Percentiles rank a stretch among this genome's conserved stretches.
Evolutionary conservation across 2,113 vertebrate genomes (phyloP).

Genomic region (Malaclemys terrapin): DNA sequence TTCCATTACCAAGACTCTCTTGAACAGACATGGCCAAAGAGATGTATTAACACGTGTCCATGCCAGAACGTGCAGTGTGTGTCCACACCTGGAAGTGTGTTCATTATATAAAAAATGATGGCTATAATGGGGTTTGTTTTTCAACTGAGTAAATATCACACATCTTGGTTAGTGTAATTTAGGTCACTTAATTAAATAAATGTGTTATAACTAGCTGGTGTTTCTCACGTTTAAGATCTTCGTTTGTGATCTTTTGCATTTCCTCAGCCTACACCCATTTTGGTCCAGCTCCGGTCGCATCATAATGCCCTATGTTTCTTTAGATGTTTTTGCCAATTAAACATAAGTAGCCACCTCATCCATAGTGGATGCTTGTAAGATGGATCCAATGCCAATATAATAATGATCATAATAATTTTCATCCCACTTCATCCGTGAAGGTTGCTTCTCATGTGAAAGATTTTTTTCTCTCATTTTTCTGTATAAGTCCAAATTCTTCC

Average conservation of each 20-base stretch:
- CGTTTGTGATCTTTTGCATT: not conserved
- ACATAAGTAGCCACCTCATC: rapidly evolving
- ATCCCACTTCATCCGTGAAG: not conserved
- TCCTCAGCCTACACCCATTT: not conserved
- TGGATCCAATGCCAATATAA: no score
- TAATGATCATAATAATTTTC: not conserved
- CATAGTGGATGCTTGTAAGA: not conserved
- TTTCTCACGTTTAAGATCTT: not conserved
- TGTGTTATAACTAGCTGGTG: not conserved
- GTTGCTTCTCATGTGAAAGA: not conserved
- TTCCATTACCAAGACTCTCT: constrained; percentile 66
- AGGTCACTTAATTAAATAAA: constrained; percentile 12
- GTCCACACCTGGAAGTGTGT: constrained; percentile 31
- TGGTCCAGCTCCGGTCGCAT: not conserved
- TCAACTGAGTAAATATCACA: constrained; percentile 11
- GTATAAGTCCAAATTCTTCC: not conserved
- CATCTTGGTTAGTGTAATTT: not conserved
- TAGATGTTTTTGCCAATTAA: not conserved
- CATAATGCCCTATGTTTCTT: not conserved
- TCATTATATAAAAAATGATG: constrained; percentile 4
- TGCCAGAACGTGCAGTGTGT: constrained; percentile 45
- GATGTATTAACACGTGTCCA: constrained; percentile 11
- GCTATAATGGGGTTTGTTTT: not conserved
- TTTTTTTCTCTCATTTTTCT: not conserved
- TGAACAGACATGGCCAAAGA: constrained; percentile 35